These are phyloP conservation scores for Cyanistes caeruleus DNA, from an alignment of 2,113 vertebrate species.

Conservation along the genomic window DNA sequence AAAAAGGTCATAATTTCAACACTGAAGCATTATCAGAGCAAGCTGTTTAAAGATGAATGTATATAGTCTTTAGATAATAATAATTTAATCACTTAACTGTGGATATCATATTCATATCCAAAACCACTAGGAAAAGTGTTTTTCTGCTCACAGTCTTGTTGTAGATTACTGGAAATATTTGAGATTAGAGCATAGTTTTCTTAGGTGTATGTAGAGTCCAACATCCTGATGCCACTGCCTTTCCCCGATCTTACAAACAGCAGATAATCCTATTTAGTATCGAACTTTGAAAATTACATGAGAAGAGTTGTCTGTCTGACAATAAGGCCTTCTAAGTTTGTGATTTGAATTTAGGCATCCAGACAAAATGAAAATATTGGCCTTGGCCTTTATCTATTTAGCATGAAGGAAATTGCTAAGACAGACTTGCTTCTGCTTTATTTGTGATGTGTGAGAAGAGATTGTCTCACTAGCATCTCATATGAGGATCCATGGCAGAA, in stretches of 20 bases:
- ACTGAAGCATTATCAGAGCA: neutral
- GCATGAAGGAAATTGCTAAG: neutral
- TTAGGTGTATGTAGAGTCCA: neutral
- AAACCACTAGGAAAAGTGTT: neutral
- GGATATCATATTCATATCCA: neutral
- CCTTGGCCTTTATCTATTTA: neutral
- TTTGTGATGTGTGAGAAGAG: neutral
- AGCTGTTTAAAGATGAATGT: neutral
- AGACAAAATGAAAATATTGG: neutral
- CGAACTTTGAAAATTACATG: neutral
- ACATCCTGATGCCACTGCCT: neutral
- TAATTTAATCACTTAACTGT: neutral
- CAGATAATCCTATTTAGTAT: neutral
- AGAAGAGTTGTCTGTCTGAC: neutral
- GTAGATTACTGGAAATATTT: neutral
- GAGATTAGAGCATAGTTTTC: neutral
- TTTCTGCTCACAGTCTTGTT: neutral
- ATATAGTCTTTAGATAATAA: neutral
- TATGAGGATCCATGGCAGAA: neutral
- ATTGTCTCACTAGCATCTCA: neutral
- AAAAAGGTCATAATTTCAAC: neutral
- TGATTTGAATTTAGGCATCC: neutral
- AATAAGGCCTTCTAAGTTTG: neutral
- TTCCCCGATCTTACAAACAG: neutral
- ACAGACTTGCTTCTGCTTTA: neutral